Evolutionary conservation across 2,797 vertebrate species (phyloP).

Genomic region (Parotocinclus haroldoi): DNA sequence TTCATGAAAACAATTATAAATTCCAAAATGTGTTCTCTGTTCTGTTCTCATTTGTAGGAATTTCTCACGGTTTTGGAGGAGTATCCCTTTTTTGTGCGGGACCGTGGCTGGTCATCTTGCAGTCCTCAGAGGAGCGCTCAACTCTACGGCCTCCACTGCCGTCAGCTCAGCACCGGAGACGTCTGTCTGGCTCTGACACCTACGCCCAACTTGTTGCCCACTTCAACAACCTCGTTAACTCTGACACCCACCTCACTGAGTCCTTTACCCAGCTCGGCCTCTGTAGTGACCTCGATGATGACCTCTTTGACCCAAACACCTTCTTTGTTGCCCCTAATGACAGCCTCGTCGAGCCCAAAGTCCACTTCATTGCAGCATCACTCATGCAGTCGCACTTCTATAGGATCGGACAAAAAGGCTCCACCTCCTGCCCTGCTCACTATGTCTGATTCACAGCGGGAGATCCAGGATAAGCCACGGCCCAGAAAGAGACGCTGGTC

Average conservation of each 20-base stretch:
- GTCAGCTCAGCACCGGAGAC: constrained; percentile 71
- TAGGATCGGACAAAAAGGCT: constrained; percentile 58
- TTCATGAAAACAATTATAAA: too few relatives aligned
- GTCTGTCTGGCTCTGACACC: constrained; percentile 77
- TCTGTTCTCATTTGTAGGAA: constrained; percentile 62
- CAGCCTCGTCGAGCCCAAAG: constrained; percentile 8
- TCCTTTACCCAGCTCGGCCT: constrained; percentile 42
- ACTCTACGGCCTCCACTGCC: constrained; percentile 73
- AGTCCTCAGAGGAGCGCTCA: constrained; percentile 72
- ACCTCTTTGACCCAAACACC: constrained; percentile 3
- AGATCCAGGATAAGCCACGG: constrained; percentile 50
- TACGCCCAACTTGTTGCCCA: constrained; percentile 44
- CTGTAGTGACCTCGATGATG: constrained; percentile 42
- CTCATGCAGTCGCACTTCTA: constrained; percentile 45
- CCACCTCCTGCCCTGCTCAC: constrained; percentile 35
- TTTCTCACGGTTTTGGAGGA: constrained; percentile 78
- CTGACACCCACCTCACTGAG: constrained; percentile 45
- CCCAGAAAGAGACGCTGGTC: constrained; percentile 76
- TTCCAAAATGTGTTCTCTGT: too few relatives aligned
- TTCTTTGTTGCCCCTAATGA: constrained; percentile 7
- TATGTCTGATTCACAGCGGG: constrained; percentile 37
- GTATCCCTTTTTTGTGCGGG: constrained; percentile 78
- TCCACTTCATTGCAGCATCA: constrained; percentile 35
- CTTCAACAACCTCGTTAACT: constrained; percentile 54
- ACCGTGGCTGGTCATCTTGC: constrained; percentile 79